These are phyloP conservation scores for Brachyistius frenatus DNA, from an alignment of 2,113 vertebrate genomes.

Conservation along the genomic window DNA sequence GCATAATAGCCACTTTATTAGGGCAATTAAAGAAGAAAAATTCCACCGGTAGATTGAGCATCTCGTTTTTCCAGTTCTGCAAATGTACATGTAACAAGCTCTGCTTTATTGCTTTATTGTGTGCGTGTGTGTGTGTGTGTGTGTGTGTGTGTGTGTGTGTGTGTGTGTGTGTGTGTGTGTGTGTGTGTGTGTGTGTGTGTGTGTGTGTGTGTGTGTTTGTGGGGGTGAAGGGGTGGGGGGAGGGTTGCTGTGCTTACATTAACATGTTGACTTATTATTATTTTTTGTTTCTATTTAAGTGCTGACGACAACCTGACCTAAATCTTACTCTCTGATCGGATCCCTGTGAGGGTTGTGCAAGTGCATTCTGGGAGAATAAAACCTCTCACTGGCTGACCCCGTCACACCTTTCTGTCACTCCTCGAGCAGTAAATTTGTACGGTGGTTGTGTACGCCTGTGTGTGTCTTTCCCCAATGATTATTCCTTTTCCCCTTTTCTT, in stretches of 20 bases:
- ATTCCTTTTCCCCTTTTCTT: conserved; percentile 10
- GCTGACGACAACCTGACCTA: conserved; percentile 56
- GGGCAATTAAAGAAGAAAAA: conserved; percentile 28
- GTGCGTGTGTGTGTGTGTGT: not conserved
- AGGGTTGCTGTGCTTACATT: not conserved
- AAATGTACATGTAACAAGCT: conserved; percentile 15
- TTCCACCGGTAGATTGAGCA: not conserved
- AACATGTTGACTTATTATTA: conserved; percentile 44
- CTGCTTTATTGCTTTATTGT: not conserved
- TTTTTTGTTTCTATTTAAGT: conserved; percentile 61
- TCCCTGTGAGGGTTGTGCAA: conserved; percentile 40
- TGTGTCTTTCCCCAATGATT: conserved; percentile 2
- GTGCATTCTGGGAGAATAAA: conserved; percentile 57
- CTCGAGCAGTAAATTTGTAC: conserved; percentile 38
- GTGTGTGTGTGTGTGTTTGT: conserved; percentile 10
- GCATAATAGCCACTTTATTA: conserved; percentile 12
- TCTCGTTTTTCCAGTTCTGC: conserved; percentile 3
- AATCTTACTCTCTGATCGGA: conserved; percentile 49
- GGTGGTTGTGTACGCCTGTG: conserved; percentile 6
- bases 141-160: conserved; percentile 13
- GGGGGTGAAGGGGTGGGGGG: too few relatives aligned
- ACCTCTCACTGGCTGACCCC: conserved; percentile 53
- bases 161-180: conserved; percentile 1
- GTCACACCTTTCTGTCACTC: conserved; percentile 59
- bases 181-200: conserved; percentile 10